phyloP scores from a whole-genome alignment of 2,797 vertebrate genomes.

The Liasis olivaceus region DNA sequence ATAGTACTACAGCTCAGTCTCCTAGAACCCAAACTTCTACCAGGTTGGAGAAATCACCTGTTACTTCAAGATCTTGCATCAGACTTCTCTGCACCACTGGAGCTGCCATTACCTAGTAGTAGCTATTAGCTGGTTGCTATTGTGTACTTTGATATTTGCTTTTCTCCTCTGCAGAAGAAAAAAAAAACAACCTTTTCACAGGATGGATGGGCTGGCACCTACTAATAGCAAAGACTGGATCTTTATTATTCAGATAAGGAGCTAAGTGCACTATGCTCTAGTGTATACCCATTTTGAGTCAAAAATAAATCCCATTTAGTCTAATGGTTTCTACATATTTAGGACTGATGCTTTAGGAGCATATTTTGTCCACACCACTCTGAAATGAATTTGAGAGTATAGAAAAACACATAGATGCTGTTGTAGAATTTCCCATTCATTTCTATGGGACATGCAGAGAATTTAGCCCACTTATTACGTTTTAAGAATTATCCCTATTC shows the following conservation, averaged over 20 bases:
- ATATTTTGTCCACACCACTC: background rate
- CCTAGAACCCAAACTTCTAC: background rate
- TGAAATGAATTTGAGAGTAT: conserved; percentile 28
- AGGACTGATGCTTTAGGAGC: background rate
- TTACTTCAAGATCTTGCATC: background rate
- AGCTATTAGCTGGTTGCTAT: background rate
- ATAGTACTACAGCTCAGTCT: background rate
- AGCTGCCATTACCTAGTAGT: background rate
- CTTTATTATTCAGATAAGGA: background rate
- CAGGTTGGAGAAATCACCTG: background rate
- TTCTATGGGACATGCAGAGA: background rate
- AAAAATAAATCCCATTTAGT: background rate
- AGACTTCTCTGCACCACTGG: background rate
- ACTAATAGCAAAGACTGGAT: background rate
- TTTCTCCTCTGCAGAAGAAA: background rate
- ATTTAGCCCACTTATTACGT: conserved; percentile 10
- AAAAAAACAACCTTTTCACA: background rate
- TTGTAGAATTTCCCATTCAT: background rate
- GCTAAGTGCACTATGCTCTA: background rate
- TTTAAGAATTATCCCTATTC: background rate
- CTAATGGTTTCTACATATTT: background rate
- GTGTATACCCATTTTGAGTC: background rate
- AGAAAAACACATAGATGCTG: background rate
- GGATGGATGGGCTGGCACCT: background rate
- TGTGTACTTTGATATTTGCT: background rate